Base-by-base conservation (phyloP, 2,113 vertebrate genomes). In the Apeltes quadracus region DNA sequence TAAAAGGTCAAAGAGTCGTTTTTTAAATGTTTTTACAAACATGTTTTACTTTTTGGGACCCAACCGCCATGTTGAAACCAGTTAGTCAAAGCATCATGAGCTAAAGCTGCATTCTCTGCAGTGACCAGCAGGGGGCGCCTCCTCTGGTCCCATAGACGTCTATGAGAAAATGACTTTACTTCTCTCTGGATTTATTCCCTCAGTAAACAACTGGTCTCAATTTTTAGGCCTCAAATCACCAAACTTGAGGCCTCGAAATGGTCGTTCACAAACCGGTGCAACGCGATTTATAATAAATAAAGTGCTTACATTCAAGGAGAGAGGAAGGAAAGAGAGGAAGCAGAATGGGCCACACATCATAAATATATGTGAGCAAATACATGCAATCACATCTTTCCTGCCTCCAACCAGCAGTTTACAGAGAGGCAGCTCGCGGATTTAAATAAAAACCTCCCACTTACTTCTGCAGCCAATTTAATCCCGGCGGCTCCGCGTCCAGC, bases 341-440 rank as follows among this genome's bases (percentile, higher is more conserved):
- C 78, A 63, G 71, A 48, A 56, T 63, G 79, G 75, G 56, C 79
- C 41, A 18, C 75, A 88, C 76, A 90, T 79, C 81, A 79, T 87
- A 86, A 84, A 89, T 80, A 86, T 72, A 87, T 82, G 48, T 79
- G 36, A 81, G 61, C 78, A 79, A 80, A 80, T 88, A 88, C 79
- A 85, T 90, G 88, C 78, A 79, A 75, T 78, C 63, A 79, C 22
- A 7, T 3, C 41, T 23, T 27, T 41, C 44, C 44, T 29, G 25
- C 53, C 55, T 78, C 67, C 29, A 67, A 48, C 64, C 68, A 72
- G 3, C 59, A 48, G 50, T 61, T 66, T 56, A 73, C 72, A 76
- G 51, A 67, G 67, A 39, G 61, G 55, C 72, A 64, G 58, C 57
- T 46, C 20, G 1, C 50, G 69, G 70, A 66, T 66, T 75, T 65